Evolutionary conservation across 2,888 invertebrate species (phyloP).

Genomic region (Oligia strigilis): DNA sequence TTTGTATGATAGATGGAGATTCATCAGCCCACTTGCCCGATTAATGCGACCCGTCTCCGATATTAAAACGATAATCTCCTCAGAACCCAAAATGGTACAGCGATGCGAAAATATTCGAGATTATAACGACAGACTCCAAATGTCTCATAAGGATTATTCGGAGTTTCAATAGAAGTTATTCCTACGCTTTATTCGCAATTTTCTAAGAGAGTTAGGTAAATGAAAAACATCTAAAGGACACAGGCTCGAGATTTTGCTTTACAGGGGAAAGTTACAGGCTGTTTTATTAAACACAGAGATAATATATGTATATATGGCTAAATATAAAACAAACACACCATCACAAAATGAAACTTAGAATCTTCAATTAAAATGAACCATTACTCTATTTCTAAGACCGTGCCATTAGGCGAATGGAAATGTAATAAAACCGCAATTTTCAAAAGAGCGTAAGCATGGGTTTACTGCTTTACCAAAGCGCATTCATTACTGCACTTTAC

Average conservation of each 20-base stretch:
- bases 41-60: conserved; percentile 19
- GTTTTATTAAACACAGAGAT: background rate
- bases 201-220: background rate
- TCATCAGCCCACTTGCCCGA: conserved; percentile 19
- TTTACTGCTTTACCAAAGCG: background rate
- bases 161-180: conserved; percentile 21
- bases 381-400: conserved; percentile 17
- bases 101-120: conserved; percentile 23
- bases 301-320: background rate
- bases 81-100: conserved; percentile 15
- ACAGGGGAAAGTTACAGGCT: background rate
- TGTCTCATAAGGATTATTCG: conserved; percentile 1
- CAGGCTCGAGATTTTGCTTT: background rate
- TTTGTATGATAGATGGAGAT: background rate
- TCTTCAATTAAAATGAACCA: conserved; percentile 1
- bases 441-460: conserved; percentile 9
- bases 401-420: conserved; percentile 14
- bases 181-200: background rate
- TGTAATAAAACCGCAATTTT: conserved; percentile 26
- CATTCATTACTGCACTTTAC: conserved; percentile 39
- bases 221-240: background rate
- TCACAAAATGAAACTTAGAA: background rate
- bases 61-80: conserved; percentile 40
- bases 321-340: background rate
- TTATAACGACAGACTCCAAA: background rate